Evolutionary conservation across 2,888 invertebrate genomes (phyloP).

Genomic region (Xylocampa areola): DNA sequence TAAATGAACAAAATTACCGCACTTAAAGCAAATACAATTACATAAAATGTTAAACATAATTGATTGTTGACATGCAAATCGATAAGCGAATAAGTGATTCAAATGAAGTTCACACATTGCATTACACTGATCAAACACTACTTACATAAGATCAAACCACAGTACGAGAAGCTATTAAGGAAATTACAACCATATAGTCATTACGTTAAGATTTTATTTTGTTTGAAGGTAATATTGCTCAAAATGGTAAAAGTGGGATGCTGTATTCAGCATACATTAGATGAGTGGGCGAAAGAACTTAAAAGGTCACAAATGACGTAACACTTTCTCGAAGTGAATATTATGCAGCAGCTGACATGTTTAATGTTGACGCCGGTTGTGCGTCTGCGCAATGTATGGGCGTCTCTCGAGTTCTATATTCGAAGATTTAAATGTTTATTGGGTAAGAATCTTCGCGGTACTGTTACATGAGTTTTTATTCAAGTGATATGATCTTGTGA

Average conservation of each 20-base stretch:
- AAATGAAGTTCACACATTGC: conserved; percentile 52
- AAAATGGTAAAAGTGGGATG: conserved; percentile 62
- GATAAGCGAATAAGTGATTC: conserved; percentile 30
- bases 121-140: conserved; percentile 44
- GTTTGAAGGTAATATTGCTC: conserved; percentile 8
- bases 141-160: conserved; percentile 56
- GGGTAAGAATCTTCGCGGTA: conserved; percentile 26
- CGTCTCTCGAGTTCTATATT: conserved; percentile 52
- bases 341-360: conserved; percentile 48
- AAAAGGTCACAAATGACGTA: conserved; percentile 77
- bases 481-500: background rate
- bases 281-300: conserved; percentile 69
- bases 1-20: background rate
- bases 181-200: conserved; percentile 27
- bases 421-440: conserved; percentile 54
- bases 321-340: conserved; percentile 71
- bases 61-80: conserved; percentile 37
- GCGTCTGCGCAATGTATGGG: conserved; percentile 55
- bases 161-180: background rate
- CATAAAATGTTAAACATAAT: conserved; percentile 31
- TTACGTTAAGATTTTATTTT: conserved; percentile 30
- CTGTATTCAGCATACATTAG: conserved; percentile 55
- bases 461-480: background rate
- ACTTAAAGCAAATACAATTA: conserved; percentile 12
- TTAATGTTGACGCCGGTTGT: conserved; percentile 37